Conservation (phyloP, 2,888 invertebrate genomes). For the Drosophila dives region DNA sequence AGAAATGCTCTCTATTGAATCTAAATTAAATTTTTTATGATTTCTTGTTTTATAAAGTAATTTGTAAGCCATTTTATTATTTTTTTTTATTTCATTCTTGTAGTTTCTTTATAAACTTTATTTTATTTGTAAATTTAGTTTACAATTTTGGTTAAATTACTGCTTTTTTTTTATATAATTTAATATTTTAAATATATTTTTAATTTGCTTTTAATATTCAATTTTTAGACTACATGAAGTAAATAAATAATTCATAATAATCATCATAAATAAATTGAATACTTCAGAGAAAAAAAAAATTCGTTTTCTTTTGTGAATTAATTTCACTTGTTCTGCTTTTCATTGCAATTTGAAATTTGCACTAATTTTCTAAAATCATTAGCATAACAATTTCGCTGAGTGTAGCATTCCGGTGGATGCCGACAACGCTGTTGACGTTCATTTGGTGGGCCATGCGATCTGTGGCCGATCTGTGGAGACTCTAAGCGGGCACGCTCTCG, state of each 20-base stretch:
- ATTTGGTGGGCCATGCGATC: constrained; percentile 48
- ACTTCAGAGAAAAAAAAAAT: neutral
- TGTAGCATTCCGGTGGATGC: constrained; percentile 52
- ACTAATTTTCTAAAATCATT: neutral
- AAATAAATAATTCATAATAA: neutral
- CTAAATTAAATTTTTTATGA: neutral
- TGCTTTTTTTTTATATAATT: neutral
- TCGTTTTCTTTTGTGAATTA: neutral
- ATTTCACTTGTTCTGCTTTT: neutral
- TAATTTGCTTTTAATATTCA: neutral
- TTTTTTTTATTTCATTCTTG: neutral
- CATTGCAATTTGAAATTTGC: neutral
- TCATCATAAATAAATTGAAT: neutral
- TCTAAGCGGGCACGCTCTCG: constrained; percentile 46
- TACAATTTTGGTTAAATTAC: neutral
- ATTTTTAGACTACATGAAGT: neutral
- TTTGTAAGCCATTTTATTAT: neutral
- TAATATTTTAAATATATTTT: neutral
- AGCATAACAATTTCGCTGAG: neutral
- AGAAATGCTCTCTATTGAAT: neutral
- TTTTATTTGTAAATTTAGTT: neutral
- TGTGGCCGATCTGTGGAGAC: constrained; percentile 31
- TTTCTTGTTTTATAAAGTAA: neutral
- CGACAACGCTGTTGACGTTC: constrained; percentile 60
- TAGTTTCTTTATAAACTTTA: neutral